Evolutionary conservation across 1,140 invertebrate species (phyloP).

Genomic region (Neomicropteryx cornuta): DNA sequence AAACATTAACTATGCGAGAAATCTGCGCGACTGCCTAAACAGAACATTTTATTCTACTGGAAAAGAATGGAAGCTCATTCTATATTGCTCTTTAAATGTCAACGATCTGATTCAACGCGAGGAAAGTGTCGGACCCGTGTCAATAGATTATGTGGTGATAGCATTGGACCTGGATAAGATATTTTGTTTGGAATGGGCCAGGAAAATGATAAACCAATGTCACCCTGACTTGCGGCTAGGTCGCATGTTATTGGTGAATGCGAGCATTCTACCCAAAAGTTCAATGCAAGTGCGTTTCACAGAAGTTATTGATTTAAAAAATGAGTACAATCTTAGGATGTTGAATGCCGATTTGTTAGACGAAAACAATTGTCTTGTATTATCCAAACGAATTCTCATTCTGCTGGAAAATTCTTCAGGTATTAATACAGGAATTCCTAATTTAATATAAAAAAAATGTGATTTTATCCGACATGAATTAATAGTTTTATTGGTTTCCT

Average conservation of each 20-base stretch:
- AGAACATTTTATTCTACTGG: too few species aligned
- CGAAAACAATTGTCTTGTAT: constrained; percentile 18
- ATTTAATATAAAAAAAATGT: too few species aligned
- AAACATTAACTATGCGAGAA: too few species aligned
- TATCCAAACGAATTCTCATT: constrained; percentile 25
- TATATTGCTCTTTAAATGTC: too few species aligned
- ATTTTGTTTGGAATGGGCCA: constrained; percentile 29
- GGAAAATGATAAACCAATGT: constrained; percentile 21
- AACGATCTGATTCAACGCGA: too few species aligned
- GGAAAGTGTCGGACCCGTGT: constrained; percentile 25
- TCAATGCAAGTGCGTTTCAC: constrained; percentile 25
- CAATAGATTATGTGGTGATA: constrained; percentile 28
- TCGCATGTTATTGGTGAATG: constrained; percentile 27
- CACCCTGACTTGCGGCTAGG: constrained; percentile 27
- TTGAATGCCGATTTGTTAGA: constrained; percentile 27
- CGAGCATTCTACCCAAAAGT: constrained; percentile 23
- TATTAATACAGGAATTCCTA: constrained; percentile 29
- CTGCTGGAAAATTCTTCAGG: constrained; percentile 30
- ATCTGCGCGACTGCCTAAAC: too few species aligned
- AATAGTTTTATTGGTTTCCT: too few species aligned
- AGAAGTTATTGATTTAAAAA: constrained; percentile 26
- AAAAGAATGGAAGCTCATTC: too few species aligned
- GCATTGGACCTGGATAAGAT: constrained; percentile 29
- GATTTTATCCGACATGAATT: too few species aligned
- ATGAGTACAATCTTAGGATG: constrained; percentile 26